Base-by-base conservation (phyloP, 2,113 vertebrate species). In the Stigmatopora argus region DNA sequence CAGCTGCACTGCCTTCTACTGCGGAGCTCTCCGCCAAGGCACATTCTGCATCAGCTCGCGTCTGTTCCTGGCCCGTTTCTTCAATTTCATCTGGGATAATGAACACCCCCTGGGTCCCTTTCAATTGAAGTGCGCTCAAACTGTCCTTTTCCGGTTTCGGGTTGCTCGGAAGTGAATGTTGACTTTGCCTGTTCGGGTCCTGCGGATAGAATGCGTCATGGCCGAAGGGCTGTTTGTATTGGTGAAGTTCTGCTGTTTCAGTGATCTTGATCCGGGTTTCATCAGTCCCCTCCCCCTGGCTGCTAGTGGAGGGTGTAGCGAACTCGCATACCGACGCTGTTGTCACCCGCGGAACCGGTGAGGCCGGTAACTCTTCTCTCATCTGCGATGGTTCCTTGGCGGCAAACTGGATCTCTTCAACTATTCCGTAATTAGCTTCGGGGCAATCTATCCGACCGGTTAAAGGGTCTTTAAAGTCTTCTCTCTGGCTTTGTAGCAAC, bases 321-420 rank as follows among this genome's bases (percentile, higher is more conserved):
- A 46, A 46, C 10, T 69, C 44, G 11, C 87, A 91, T 91, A 78
- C 88, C 87, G 75, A 41, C 60, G 59, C 17, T 17, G 38, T 23
- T 55, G 62, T 76, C 34, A 75, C 83, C 78, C 70, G 91, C 74
- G 14, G 62, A 81, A 91, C 91, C 84, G 81, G 90, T 78, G 69
- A 31, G 44, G 71, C 86, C 44, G 49, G 87, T 86, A 74, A 47
- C 64, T 78, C 63, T 17, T 58, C 66, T 52, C 69, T 68, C 14
- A 60, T 21, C 53, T 44, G 59, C 35, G 57, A 21, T 41, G 62
- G 53, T 0, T 3, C 60, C 49, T 58, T 0, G 0, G 7, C 44
- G 62, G n/a, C 18, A 23, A 13, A 46, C 23, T 66, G 38, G 49
- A 31, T 46, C 76, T 52, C 49, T 17, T 23, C 47, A 48, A 17